A percentile compares a stretch with the other conserved stretches of the same genome.
These are phyloP conservation scores for Atherix ibis DNA, from an alignment of 2,888 invertebrate species.

Conservation along the genomic window DNA sequence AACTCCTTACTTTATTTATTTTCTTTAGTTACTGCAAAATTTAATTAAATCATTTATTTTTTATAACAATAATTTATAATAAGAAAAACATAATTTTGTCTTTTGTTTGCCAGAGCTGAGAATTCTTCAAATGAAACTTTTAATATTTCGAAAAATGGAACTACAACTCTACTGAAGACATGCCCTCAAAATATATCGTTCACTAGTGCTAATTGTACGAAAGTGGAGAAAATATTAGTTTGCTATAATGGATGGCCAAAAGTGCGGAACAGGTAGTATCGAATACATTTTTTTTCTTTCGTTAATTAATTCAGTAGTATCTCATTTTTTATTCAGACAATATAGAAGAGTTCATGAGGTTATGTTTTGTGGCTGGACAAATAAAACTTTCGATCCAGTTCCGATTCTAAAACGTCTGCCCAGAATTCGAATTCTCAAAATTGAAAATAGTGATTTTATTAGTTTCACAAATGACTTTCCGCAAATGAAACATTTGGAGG, in stretches of 20 bases:
- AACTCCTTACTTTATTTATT: no score
- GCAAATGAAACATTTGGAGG: conserved; percentile 23
- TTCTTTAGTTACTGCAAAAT: no score
- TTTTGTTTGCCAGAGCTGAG: no score
- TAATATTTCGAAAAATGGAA: no score
- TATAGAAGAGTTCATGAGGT: conserved; percentile 11
- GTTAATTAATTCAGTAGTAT: background rate
- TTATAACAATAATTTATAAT: no score
- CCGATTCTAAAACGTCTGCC: conserved; percentile 22
- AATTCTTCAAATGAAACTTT: no score
- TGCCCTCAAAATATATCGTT: no score
- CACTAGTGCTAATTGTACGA: conserved; percentile 24
- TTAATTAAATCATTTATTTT: no score
- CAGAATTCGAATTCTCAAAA: conserved; percentile 21
- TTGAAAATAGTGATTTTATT: conserved; percentile 25
- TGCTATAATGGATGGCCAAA: conserved; percentile 28
- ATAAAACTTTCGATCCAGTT: conserved; percentile 21
- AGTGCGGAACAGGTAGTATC: conserved; percentile 17
- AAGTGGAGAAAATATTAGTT: conserved; percentile 18
- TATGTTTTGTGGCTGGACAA: conserved; percentile 25
- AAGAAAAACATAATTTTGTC: no score
- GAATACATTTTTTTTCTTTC: no score
- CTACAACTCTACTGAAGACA: no score
- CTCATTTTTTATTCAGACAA: conserved; percentile 1
- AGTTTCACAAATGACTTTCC: conserved; percentile 25